These are phyloP conservation scores for Caenorhabditis sp. DNA, from an alignment of 2,888 invertebrate species.

Conservation along the genomic window DNA sequence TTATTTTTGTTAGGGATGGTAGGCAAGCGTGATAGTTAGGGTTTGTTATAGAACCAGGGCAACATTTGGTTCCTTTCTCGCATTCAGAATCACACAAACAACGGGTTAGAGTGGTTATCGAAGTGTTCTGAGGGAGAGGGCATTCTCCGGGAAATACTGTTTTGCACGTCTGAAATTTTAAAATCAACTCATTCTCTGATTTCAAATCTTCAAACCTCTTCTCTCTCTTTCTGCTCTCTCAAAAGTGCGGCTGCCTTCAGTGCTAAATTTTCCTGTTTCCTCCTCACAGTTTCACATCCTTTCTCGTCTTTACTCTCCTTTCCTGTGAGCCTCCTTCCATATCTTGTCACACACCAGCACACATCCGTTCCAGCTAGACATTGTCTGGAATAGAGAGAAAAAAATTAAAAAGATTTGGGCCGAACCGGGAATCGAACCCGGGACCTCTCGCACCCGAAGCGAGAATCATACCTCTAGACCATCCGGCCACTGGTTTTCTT, in stretches of 20 bases:
- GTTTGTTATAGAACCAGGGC: slow-evolving; percentile 58
- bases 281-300: slow-evolving; percentile 64
- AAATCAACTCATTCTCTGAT: neutral
- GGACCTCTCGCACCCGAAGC: slow-evolving; percentile 84
- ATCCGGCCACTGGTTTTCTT: slow-evolving; percentile 67
- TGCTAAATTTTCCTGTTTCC: slow-evolving; percentile 63
- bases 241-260: slow-evolving; percentile 59
- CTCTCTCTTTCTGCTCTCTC: slow-evolving; percentile 40
- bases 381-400: slow-evolving; percentile 57
- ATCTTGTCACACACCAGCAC: slow-evolving; percentile 70
- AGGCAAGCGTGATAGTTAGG: slow-evolving; percentile 51
- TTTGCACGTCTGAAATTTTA: slow-evolving; percentile 47
- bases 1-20: slow-evolving; percentile 43
- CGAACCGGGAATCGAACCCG: slow-evolving; percentile 82
- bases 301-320: slow-evolving; percentile 59
- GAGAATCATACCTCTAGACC: slow-evolving; percentile 83
- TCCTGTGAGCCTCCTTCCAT: slow-evolving; percentile 59
- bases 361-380: slow-evolving; percentile 71
- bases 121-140: slow-evolving; percentile 39
- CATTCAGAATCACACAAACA: slow-evolving; percentile 73
- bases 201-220: slow-evolving; percentile 19
- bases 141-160: slow-evolving; percentile 49
- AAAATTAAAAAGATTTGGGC: slow-evolving; percentile 68
- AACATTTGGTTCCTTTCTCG: slow-evolving; percentile 65
- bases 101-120: slow-evolving; percentile 36